Base-by-base conservation (phyloP, 2,888 invertebrate species). In the Spilosoma lubricipeda region DNA sequence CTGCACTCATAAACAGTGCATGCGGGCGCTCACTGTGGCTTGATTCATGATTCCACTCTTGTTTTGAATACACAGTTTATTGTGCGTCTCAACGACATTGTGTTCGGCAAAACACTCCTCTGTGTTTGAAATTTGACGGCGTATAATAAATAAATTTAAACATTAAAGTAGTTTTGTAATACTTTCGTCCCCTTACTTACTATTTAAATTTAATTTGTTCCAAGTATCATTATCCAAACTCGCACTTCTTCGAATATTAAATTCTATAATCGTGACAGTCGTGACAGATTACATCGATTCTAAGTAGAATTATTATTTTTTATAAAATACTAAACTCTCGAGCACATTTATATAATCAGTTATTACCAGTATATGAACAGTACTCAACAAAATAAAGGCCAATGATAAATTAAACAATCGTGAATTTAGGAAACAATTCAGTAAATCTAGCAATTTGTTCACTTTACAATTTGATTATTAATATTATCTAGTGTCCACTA, bases 1-100 rank as follows among this genome's bases (percentile, higher is more conserved):
- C 89, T 92, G 91, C 93, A 92, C 93, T 93, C 94, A 93, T 94
- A 94, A 94, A 94, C 92, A 90, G 91, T 89, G 90, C 90, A 90
- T 88, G 89, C 88, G 83, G 86, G 88, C 88, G 88, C 86, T 88
- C 87, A 85, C 85, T 85, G 85, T 83, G 86, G 83, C 86, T 87
- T 93, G 91, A 92, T 92, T 91, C 89, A 93, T 91, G 85, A 86
- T 86, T 82, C 83, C 83, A 80, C 87, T 88, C 87, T 85, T 88
- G 91, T 88, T 90, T 88, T 89, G 89, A 89, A 90, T 89, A 90
- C 86, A 88, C 85, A 87, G 90, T 91, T 91, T 90, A 90, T 90
- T 84, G 87, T 86, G 83, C 80, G 83, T 86, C 87, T 86, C 86
- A 77, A 84, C 83, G 85, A 88, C 82, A 84, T 75, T 80, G 80